Evolutionary conservation across 2,888 invertebrate species (phyloP).

Genomic region (Amblyjoppa fuscipennis): DNA sequence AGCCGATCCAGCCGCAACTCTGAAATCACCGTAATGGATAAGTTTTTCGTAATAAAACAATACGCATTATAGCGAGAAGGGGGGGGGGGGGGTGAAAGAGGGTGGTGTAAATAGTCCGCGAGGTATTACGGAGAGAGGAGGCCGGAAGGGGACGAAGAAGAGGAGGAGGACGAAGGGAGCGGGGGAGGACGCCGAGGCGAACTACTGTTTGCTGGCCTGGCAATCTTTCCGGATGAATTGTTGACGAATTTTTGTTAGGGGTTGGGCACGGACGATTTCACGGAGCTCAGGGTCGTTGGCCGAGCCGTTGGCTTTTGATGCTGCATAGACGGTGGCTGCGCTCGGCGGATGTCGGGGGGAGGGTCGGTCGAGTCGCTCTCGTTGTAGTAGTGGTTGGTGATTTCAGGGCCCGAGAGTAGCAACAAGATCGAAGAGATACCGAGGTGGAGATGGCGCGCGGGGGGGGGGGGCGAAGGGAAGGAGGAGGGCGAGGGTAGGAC

Average conservation of each 20-base stretch:
- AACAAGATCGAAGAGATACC: constrained; percentile 49
- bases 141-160: constrained; percentile 1
- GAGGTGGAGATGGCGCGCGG: constrained; percentile 34
- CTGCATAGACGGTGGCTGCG: constrained; percentile 58
- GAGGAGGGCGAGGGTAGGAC: constrained; percentile 47
- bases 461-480: constrained; percentile 1
- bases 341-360: constrained; percentile 4
- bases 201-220: constrained; percentile 17
- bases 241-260: constrained; percentile 47
- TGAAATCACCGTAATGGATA: constrained; percentile 68
- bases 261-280: constrained; percentile 51
- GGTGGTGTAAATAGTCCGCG: constrained; percentile 2
- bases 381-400: constrained; percentile 40
- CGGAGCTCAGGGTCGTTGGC: constrained; percentile 61
- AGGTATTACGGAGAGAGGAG: constrained; percentile 7
- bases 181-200: background rate
- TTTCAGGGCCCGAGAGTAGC: constrained; percentile 58
- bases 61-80: background rate
- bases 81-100: background rate
- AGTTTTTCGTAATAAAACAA: constrained; percentile 49
- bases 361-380: constrained; percentile 13
- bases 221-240: constrained; percentile 61
- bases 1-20: constrained; percentile 43
- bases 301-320: constrained; percentile 64
- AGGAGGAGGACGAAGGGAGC: background rate